Evolutionary conservation across 2,888 invertebrate species (phyloP), one percentile per base, ranked within the genome.

Genomic region (Koerneria pararmatus): DNA sequence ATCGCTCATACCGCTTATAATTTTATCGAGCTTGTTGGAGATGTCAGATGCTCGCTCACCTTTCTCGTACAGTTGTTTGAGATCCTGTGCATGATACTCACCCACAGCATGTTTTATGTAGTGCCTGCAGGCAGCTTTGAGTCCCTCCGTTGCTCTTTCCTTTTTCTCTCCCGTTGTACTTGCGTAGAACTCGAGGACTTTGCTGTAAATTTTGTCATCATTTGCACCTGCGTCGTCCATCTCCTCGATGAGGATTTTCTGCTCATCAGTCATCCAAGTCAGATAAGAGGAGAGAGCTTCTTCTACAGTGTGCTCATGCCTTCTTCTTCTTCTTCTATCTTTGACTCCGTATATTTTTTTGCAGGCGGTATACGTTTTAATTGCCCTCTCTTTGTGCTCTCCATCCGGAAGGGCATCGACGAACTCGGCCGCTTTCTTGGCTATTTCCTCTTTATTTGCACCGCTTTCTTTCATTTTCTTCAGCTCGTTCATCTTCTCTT

Each of bases 41-140:
- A 74, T 8, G 6, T 74, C 75, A 19, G 41, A 57, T 22, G 41
- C 22, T 32, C 63, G 49, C n/a, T 64, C 65, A 11, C 74, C 76
- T 8, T 57, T 34, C 24, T 76, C 74, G 57, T 65, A 71, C 66
- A 75, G n/a, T 2, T 32, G 58, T 58, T 74, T 71, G 29, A 77
- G 32, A 22, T 75, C 72, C 19, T 63, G 65, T 2, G 67, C 63
- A 3, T 71, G 70, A 24, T 69, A 71, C 11, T 61, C 60, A 24
- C 74, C 74, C 24, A 74, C 35, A 22, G 72, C 48, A 22, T 61
- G 27, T 32, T 57, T 60, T 67, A 74, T 32, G 32, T 69, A 66
- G 46, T 71, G 65, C n/a, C 68, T 67, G 69, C 76, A 77, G 5
- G 71, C 74, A 15, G 58, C 68, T 57, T 73, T 53, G 41, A 73